Evolutionary conservation across 2,888 invertebrate genomes (phyloP).

Genomic region (Teleogryllus oceanicus): DNA sequence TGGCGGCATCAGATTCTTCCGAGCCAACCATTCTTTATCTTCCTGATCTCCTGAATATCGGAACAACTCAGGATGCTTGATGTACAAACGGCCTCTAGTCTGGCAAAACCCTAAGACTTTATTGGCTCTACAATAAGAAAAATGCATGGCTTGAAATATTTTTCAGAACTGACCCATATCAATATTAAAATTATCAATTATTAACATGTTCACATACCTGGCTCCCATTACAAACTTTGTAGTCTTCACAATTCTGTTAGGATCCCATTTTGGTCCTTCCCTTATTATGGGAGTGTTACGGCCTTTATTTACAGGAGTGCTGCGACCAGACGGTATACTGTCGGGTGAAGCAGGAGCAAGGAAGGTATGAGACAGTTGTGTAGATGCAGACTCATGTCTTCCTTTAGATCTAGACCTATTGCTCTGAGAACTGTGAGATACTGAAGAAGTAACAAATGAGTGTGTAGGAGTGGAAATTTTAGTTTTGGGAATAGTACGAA

Average conservation of each 20-base stretch:
- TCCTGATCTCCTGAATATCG: conserved; percentile 75
- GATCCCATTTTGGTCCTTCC: conserved; percentile 70
- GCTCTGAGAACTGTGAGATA: background rate
- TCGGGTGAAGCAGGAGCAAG: background rate
- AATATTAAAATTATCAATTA: background rate
- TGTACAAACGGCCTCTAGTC: conserved; percentile 69
- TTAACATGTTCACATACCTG: conserved; percentile 46
- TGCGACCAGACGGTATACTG: conserved; percentile 24
- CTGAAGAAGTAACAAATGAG: background rate
- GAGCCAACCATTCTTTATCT: conserved; percentile 77
- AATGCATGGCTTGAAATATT: background rate
- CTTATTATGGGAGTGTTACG: conserved; percentile 48
- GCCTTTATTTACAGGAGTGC: conserved; percentile 29
- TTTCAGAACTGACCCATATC: no score
- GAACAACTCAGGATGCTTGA: conserved; percentile 71
- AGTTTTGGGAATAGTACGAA: background rate
- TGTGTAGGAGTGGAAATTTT: background rate
- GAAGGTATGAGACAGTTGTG: background rate
- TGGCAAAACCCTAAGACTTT: conserved; percentile 72
- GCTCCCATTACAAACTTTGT: conserved; percentile 78
- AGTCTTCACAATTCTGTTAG: conserved; percentile 65
- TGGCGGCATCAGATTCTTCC: conserved; percentile 70
- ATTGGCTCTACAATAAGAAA: conserved; percentile 51
- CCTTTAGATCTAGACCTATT: background rate
- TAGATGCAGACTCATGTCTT: background rate